Evolutionary conservation across 2,113 vertebrate genomes (phyloP).

Genomic region (Eurystomus gularis): DNA sequence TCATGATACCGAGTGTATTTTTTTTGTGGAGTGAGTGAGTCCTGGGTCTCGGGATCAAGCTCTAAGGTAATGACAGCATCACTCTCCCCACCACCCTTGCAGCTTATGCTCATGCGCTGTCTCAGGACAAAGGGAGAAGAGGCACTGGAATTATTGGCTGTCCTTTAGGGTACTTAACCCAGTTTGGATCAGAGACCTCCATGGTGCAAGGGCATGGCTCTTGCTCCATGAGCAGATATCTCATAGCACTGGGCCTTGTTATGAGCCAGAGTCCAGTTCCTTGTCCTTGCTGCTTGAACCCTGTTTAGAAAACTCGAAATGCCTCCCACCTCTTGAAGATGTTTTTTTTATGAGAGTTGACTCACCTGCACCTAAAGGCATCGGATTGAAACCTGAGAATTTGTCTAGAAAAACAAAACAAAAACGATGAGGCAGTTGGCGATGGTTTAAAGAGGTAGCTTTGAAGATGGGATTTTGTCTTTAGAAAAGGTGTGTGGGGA

Average conservation of each 20-base stretch:
- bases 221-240: neutral
- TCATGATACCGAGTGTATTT: neutral
- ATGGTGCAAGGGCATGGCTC: neutral
- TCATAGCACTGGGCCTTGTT: neutral
- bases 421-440: neutral
- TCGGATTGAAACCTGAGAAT: neutral
- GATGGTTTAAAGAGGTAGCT: neutral
- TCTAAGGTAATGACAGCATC: neutral
- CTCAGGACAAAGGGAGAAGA: neutral
- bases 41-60: neutral
- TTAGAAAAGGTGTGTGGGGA: neutral
- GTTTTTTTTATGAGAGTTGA: neutral
- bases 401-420: neutral
- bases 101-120: neutral
- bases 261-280: neutral
- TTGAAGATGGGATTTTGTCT: neutral
- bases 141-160: neutral
- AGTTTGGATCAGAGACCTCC: neutral
- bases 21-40: neutral
- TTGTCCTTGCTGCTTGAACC: neutral
- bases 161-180: neutral
- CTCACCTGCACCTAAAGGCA: neutral
- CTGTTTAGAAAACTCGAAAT: neutral
- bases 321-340: neutral
- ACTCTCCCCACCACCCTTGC: rapidly evolving